phyloP scores from a whole-genome alignment of 2,113 vertebrate genomes.

The Semicossyphus pulcher region DNA sequence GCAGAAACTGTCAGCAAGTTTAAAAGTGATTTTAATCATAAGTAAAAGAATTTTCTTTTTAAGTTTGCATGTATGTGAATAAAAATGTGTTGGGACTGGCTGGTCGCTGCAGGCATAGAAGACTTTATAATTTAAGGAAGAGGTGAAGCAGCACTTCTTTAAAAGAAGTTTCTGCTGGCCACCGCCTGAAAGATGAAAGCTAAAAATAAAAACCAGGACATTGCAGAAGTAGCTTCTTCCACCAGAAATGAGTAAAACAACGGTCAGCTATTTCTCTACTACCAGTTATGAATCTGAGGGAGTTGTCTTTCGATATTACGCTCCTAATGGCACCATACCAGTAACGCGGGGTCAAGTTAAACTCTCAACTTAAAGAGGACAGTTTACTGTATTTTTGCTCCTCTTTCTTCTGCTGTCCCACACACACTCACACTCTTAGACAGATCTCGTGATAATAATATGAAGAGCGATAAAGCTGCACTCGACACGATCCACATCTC shows the following conservation, averaged over 20 bases:
- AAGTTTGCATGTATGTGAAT: not conserved
- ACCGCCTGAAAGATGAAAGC: constrained; percentile 20
- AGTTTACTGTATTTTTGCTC: not conserved
- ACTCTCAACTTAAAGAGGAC: not conserved
- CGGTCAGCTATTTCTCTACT: constrained; percentile 2
- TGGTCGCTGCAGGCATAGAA: not conserved
- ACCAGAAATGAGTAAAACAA: constrained; percentile 14
- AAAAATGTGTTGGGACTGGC: not conserved
- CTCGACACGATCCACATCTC: constrained; percentile 58
- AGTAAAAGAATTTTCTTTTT: not conserved
- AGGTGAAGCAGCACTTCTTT: constrained; percentile 41
- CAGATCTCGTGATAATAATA: constrained; percentile 14
- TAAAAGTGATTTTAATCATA: too few relatives aligned
- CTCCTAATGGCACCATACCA: not conserved
- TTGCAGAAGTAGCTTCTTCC: constrained; percentile 51
- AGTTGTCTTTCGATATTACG: not conserved
- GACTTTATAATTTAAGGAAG: constrained; percentile 51
- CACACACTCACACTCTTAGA: not conserved
- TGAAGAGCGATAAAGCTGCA: not conserved
- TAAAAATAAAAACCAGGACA: constrained; percentile 45
- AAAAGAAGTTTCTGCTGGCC: constrained; percentile 48
- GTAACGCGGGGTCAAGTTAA: not conserved
- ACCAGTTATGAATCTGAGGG: constrained; percentile 23
- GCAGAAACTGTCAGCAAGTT: too few relatives aligned
- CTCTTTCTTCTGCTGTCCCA: not conserved